These are phyloP conservation scores for Oreochromis mossambicus DNA, from an alignment of 2,797 vertebrate genomes.

Conservation along the genomic window DNA sequence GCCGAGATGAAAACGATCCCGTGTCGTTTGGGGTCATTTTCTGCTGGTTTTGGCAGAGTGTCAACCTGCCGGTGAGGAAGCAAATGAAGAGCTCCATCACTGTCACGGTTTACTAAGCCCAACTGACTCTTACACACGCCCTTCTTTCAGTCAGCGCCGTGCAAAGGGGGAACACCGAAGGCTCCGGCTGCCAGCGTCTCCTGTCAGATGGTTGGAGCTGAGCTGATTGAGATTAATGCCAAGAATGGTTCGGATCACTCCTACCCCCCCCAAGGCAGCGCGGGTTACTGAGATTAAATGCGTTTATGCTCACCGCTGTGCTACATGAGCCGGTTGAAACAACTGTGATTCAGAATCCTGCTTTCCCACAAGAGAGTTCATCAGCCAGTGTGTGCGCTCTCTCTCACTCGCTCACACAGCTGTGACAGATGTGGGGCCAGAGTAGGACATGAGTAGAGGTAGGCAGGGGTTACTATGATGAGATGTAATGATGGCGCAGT, in stretches of 20 bases:
- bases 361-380: slow-evolving; percentile 1
- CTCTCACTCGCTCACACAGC: background rate
- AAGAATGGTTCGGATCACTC: slow-evolving; percentile 43
- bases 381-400: background rate
- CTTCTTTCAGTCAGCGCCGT: slow-evolving; percentile 11
- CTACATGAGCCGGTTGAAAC: slow-evolving; percentile 49
- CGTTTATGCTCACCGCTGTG: slow-evolving; percentile 46
- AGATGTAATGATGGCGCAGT: slow-evolving; percentile 51
- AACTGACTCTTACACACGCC: slow-evolving; percentile 2
- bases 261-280: slow-evolving; percentile 33
- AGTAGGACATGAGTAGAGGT: slow-evolving; percentile 35
- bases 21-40: slow-evolving; percentile 24
- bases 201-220: slow-evolving; percentile 43
- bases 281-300: slow-evolving; percentile 61
- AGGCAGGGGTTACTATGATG: slow-evolving; percentile 55
- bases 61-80: slow-evolving; percentile 27
- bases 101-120: slow-evolving; percentile 37
- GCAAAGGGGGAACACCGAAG: slow-evolving; percentile 15
- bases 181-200: slow-evolving; percentile 27
- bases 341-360: slow-evolving; percentile 26
- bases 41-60: background rate
- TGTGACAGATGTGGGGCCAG: slow-evolving; percentile 51
- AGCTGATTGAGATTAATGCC: slow-evolving; percentile 65
- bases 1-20: background rate
- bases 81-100: slow-evolving; percentile 55